These are phyloP conservation scores for Timema cristinae DNA, from an alignment of 2,888 invertebrate genomes.

Conservation along the genomic window DNA sequence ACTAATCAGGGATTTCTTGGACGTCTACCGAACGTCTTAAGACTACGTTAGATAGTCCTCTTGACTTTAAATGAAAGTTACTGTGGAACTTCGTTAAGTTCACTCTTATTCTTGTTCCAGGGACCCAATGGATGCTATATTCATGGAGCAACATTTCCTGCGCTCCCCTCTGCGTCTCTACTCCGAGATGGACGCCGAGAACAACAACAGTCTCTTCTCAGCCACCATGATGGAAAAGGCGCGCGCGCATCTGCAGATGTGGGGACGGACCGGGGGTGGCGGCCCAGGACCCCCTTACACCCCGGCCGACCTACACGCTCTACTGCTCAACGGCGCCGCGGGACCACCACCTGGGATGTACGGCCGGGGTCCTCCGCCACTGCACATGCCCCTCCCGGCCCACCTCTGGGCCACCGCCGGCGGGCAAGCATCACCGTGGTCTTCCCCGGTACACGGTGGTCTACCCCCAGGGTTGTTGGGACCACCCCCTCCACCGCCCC, in stretches of 20 bases:
- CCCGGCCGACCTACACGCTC: slow-evolving; percentile 43
- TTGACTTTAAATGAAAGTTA: too few relatives aligned
- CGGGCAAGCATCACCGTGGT: slow-evolving; percentile 26
- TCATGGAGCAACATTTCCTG: slow-evolving; percentile 73
- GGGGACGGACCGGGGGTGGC: slow-evolving; percentile 43
- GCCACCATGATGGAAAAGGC: slow-evolving; percentile 49
- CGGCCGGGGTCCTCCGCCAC: slow-evolving; percentile 39
- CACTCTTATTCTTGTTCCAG: slow-evolving; percentile 38
- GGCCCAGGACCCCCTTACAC: slow-evolving; percentile 29
- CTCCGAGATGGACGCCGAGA: slow-evolving; percentile 54
- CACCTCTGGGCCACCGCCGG: slow-evolving; percentile 45
- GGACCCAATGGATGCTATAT: slow-evolving; percentile 75
- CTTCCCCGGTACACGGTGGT: slow-evolving; percentile 22
- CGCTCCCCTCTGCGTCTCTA: slow-evolving; percentile 56
- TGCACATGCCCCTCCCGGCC: slow-evolving; percentile 39
- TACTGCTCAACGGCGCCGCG: slow-evolving; percentile 41
- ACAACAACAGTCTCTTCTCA: slow-evolving; percentile 49
- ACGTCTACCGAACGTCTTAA: too few relatives aligned
- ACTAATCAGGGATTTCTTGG: too few relatives aligned
- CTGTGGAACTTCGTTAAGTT: too few relatives aligned
- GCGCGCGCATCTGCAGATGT: slow-evolving; percentile 45
- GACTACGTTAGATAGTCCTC: too few relatives aligned
- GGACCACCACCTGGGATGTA: slow-evolving; percentile 25
- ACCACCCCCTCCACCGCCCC: slow-evolving; percentile 34
- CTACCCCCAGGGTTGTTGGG: slow-evolving; percentile 45